Evolutionary conservation across 2,797 vertebrate species (phyloP).

Genomic region (Neosalanx taihuensis): DNA sequence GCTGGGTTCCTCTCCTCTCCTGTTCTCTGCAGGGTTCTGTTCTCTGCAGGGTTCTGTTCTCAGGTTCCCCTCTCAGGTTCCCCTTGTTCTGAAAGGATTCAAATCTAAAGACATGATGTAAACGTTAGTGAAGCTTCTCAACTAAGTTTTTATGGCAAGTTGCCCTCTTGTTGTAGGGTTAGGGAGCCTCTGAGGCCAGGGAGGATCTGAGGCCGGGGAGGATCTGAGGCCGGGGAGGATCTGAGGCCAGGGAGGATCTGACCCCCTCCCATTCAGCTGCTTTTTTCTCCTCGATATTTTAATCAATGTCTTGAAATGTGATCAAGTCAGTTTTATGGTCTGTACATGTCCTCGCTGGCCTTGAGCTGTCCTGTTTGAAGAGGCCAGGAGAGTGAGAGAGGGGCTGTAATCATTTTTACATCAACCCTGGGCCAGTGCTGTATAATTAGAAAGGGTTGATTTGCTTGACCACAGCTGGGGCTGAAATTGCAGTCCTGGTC

Average conservation of each 20-base stretch:
- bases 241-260: constrained; percentile 9
- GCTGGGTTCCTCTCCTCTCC: no score
- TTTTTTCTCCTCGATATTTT: constrained; percentile 46
- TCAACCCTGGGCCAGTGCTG: constrained; percentile 60
- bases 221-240: no score
- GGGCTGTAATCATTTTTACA: constrained; percentile 78
- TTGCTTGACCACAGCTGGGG: constrained; percentile 68
- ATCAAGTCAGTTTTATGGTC: constrained; percentile 56
- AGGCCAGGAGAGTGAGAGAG: constrained; percentile 53
- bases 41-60: no score
- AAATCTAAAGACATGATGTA: no score
- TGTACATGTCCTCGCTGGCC: constrained; percentile 59
- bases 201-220: no score
- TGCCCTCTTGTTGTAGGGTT: no score
- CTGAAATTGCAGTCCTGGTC: constrained; percentile 73
- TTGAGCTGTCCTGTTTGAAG: constrained; percentile 65
- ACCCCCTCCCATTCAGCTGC: constrained; percentile 45
- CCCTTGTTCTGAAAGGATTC: no score
- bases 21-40: no score
- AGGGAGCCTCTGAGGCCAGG: no score
- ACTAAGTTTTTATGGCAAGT: no score
- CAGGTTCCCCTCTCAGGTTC: no score
- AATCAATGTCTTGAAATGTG: constrained; percentile 64
- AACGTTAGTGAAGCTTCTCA: no score
- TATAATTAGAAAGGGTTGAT: constrained; percentile 79